Evolutionary conservation across 2,113 vertebrate genomes (phyloP).

Genomic region (Antechinus stuartii): DNA sequence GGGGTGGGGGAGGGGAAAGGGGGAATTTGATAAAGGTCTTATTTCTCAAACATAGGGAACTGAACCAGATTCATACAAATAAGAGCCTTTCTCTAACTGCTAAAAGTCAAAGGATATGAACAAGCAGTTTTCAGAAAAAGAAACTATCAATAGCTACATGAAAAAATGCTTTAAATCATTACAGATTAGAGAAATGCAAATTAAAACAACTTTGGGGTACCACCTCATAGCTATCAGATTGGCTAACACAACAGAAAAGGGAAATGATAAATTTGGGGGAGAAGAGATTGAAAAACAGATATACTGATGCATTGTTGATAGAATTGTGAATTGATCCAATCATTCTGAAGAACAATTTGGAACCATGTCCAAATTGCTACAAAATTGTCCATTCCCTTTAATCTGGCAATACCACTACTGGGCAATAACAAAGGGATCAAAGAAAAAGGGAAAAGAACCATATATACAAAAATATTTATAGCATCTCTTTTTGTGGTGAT

Average conservation of each 20-base stretch:
- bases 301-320: neutral
- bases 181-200: neutral
- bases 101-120: neutral
- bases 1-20: too few relatives aligned
- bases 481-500: neutral
- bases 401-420: neutral
- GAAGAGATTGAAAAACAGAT: neutral
- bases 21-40: neutral
- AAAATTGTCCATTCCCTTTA: neutral
- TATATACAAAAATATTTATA: neutral
- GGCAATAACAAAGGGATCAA: neutral
- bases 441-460: neutral
- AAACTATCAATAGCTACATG: neutral
- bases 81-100: neutral
- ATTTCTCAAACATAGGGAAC: neutral
- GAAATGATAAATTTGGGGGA: neutral
- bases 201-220: neutral
- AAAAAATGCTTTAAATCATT: neutral
- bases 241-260: neutral
- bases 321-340: neutral
- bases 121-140: neutral
- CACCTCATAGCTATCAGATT: neutral
- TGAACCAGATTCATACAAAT: neutral
- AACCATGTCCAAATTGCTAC: neutral
- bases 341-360: neutral